These are phyloP conservation scores for Apamea epomidion DNA, from an alignment of 2,888 invertebrate species.

Conservation along the genomic window DNA sequence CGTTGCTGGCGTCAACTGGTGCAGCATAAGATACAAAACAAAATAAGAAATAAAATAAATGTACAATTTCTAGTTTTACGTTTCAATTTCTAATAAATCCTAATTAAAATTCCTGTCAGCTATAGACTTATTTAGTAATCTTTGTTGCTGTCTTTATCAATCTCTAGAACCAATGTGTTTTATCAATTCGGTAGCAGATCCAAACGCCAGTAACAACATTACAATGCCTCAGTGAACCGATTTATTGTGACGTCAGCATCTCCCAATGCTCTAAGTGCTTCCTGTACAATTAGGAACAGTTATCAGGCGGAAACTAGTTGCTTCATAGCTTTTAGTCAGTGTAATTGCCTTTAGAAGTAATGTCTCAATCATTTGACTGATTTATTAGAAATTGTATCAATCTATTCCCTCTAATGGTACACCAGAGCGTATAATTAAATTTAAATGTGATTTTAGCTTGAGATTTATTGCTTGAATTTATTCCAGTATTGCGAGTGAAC, in stretches of 20 bases:
- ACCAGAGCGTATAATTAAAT: constrained; percentile 46
- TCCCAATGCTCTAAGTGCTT: constrained; percentile 33
- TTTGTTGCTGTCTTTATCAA: neutral
- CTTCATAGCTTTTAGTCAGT: constrained; percentile 24
- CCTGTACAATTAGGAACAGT: constrained; percentile 31
- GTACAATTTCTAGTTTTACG: neutral
- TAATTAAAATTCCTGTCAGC: neutral
- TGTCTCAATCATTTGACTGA: constrained; percentile 58
- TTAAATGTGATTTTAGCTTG: constrained; percentile 37
- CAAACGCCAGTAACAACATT: neutral
- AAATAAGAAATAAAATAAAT: neutral
- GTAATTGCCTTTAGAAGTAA: constrained; percentile 51
- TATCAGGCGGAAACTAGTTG: constrained; percentile 38
- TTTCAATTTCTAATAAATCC: neutral
- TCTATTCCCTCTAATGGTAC: constrained; percentile 27
- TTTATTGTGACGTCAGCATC: constrained; percentile 18
- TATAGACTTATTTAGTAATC: neutral
- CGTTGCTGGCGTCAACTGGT: neutral
- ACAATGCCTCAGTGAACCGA: constrained; percentile 6
- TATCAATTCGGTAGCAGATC: constrained; percentile 1
- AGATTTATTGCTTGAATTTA: constrained; percentile 38
- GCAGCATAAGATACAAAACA: neutral
- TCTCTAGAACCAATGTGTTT: neutral
- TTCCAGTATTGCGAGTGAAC: constrained; percentile 31
- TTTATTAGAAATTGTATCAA: constrained; percentile 44